Evolutionary conservation across 1,140 invertebrate genomes (phyloP).

Genomic region (Schlechtendalia chinensis): DNA sequence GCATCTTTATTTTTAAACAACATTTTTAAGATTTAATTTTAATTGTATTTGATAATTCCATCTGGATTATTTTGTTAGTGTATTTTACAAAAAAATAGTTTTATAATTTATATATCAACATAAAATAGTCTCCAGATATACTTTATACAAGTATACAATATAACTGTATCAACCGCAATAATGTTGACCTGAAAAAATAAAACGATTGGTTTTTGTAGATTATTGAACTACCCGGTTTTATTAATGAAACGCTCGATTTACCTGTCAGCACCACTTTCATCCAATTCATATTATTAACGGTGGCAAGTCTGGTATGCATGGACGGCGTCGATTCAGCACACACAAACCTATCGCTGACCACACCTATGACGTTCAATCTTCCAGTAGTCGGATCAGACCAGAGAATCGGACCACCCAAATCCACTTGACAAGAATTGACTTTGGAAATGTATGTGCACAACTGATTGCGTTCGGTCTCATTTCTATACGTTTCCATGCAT

Average conservation of each 20-base stretch:
- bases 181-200: conserved; percentile 16
- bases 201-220: neutral
- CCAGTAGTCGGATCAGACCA: conserved; percentile 28
- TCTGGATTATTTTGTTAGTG: too few species aligned
- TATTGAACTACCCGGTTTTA: neutral
- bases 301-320: neutral
- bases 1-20: too few species aligned
- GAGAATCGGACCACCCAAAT: conserved; percentile 9
- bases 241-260: neutral
- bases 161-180: neutral
- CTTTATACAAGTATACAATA: too few species aligned
- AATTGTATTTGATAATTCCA: too few species aligned
- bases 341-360: neutral
- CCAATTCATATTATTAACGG: neutral
- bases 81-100: too few species aligned
- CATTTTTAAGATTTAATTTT: too few species aligned
- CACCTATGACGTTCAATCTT: conserved; percentile 4
- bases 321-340: neutral
- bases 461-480: neutral
- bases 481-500: neutral
- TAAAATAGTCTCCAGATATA: too few species aligned
- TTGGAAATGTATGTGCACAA: conserved; percentile 11
- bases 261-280: conserved; percentile 15
- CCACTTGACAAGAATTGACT: conserved; percentile 28
- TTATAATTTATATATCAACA: too few species aligned